These are phyloP conservation scores for Hemithea aestivaria DNA, from an alignment of 2,888 invertebrate genomes.

Conservation along the genomic window DNA sequence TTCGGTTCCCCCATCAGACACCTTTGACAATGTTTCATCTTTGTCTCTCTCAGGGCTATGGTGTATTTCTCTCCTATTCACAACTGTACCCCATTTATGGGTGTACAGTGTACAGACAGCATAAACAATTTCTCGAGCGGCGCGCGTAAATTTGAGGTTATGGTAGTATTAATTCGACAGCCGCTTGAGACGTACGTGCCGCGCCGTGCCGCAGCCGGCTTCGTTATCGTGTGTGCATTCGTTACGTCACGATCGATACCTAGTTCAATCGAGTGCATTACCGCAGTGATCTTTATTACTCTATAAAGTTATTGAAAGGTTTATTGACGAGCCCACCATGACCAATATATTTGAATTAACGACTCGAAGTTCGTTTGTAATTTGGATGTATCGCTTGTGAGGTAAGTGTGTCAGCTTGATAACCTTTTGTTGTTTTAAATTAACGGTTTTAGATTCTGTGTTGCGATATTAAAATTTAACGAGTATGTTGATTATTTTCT, in stretches of 20 bases:
- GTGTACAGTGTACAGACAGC: constrained; percentile 60
- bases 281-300: constrained; percentile 34
- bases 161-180: constrained; percentile 72
- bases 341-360: constrained; percentile 37
- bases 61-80: constrained; percentile 49
- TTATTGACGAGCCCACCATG: constrained; percentile 9
- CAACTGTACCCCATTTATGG: constrained; percentile 65
- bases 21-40: constrained; percentile 48
- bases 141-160: constrained; percentile 76
- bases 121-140: constrained; percentile 69
- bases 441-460: constrained; percentile 20
- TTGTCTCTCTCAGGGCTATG: constrained; percentile 35
- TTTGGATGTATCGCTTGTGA: constrained; percentile 41
- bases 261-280: constrained; percentile 57
- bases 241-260: constrained; percentile 60
- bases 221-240: constrained; percentile 47
- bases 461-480: too few relatives aligned
- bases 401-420: constrained; percentile 33
- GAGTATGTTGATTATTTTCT: constrained; percentile 2
- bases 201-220: constrained; percentile 26
- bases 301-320: constrained; percentile 12
- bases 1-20: constrained; percentile 43
- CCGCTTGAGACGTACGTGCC: constrained; percentile 59
- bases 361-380: constrained; percentile 29
- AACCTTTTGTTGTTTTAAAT: constrained; percentile 20